Base-by-base conservation (phyloP, 1,140 invertebrate species). In the Drosophila lini region DNA sequence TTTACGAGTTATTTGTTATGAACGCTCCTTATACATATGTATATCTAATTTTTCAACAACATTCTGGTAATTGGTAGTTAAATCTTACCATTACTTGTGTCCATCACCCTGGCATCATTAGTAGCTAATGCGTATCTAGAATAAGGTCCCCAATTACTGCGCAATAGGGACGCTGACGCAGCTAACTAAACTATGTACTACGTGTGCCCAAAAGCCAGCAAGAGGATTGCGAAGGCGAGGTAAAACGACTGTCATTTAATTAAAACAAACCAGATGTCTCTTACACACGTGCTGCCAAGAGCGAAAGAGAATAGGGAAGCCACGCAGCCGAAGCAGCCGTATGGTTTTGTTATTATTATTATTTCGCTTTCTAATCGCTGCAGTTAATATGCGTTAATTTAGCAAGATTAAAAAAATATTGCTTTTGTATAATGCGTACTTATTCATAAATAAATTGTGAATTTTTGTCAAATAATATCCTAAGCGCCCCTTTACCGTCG, bases 131-230 rank as follows among this genome's bases (percentile, higher is more conserved):
- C 65, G 65, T 67, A 44, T 42, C 38, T 65, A 44, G 47, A 67
- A 69, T 44, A 69, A 38, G 59, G 63, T 11, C 63, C 65, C 47
- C 47, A 36, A 69, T 44, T 67, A 41, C 61, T 50, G 61, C 61
- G 65, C 65, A 69, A 69, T 67, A 67, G 62, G 38, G 38, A 44
- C 31, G 48, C 62, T 67, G 65, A 65, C 47, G 61, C 65, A 53
- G 61, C 22, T 38, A 42, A 28, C 44, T 47, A 62, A 59, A 22
- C 55, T 16, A 31, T 22, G 36, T 28, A n/a, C 31, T 40, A 36
- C 48, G 38, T 45, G 62, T 68, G 44, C 25, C 15, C 25, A 65
- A 28, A 60, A 32, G 15, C 31, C 57, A 45, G 31, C 3, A 34
- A 9, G 34, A n/a, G 25, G 36, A 16, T 2, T 25, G 11, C 40